These are phyloP conservation scores for Himalopsyche tibetana DNA, from an alignment of 2,888 invertebrate species.

Conservation along the genomic window DNA sequence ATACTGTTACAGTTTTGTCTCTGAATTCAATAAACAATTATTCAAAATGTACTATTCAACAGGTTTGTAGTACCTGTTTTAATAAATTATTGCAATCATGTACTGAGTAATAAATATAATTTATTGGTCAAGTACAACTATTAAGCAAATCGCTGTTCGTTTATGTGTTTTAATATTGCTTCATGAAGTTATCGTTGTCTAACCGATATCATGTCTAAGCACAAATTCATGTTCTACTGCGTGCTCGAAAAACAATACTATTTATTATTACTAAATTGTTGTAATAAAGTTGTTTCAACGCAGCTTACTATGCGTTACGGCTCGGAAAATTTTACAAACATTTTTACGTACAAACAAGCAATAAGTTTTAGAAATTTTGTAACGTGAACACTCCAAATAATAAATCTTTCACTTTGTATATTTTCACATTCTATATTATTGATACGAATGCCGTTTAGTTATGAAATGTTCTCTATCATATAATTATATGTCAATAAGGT, in stretches of 20 bases:
- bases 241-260: neutral
- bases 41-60: neutral
- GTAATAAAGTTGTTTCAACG: neutral
- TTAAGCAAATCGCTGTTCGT: neutral
- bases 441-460: too few species aligned
- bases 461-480: too few species aligned
- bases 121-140: neutral
- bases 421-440: too few species aligned
- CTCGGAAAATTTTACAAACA: neutral
- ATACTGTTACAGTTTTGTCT: too few species aligned
- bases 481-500: too few species aligned
- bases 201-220: neutral
- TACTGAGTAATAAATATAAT: neutral
- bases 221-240: neutral
- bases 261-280: neutral
- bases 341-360: neutral
- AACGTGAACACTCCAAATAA: neutral
- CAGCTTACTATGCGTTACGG: neutral
- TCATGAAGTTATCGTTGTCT: conserved; percentile 11
- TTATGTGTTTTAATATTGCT: conserved; percentile 18
- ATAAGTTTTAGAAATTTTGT: neutral
- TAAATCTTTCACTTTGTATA: too few species aligned
- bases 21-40: neutral
- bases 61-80: neutral
- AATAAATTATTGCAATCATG: neutral